These are phyloP conservation scores for Drosophila bifasciata DNA, from an alignment of 1,140 invertebrate genomes.

Conservation along the genomic window DNA sequence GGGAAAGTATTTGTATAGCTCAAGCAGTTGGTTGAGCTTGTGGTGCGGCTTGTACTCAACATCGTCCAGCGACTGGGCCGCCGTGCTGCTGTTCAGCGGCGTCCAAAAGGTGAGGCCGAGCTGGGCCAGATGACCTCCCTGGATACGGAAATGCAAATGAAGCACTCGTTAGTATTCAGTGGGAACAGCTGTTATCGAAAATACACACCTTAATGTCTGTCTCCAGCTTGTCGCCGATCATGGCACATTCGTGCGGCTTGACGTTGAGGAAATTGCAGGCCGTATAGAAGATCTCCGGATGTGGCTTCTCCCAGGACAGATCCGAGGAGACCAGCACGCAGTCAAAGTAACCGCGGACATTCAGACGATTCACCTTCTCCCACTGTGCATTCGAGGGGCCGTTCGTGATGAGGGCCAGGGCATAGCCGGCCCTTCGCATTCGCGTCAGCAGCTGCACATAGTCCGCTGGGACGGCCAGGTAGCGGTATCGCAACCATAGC, in stretches of 20 bases:
- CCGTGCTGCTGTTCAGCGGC: slow-evolving; percentile 84
- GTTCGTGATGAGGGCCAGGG: slow-evolving; percentile 92
- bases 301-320: slow-evolving; percentile 92
- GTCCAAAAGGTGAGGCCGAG: slow-evolving; percentile 92
- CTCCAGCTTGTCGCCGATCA: slow-evolving; percentile 94
- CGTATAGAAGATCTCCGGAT: slow-evolving; percentile 90
- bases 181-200: neutral
- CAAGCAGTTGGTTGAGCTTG: slow-evolving; percentile 70
- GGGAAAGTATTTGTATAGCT: slow-evolving; percentile 79
- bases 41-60: slow-evolving; percentile 70
- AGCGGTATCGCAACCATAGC: slow-evolving; percentile 90
- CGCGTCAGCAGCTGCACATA: slow-evolving; percentile 88
- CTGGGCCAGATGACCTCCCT: slow-evolving; percentile 90
- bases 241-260: slow-evolving; percentile 89
- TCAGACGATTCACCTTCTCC: slow-evolving; percentile 91
- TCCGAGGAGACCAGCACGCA: slow-evolving; percentile 92
- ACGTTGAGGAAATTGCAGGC: slow-evolving; percentile 90
- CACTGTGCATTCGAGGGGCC: slow-evolving; percentile 93
- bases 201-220: slow-evolving; percentile 89
- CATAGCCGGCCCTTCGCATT: slow-evolving; percentile 87
- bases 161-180: neutral
- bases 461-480: slow-evolving; percentile 88
- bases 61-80: slow-evolving; percentile 60
- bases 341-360: slow-evolving; percentile 90
- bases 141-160: slow-evolving; percentile 3